Percentiles rank a stretch among this genome's conserved stretches.
These are phyloP conservation scores for Lasioglossum villosulum DNA, from an alignment of 2,888 invertebrate species.

Conservation along the genomic window DNA sequence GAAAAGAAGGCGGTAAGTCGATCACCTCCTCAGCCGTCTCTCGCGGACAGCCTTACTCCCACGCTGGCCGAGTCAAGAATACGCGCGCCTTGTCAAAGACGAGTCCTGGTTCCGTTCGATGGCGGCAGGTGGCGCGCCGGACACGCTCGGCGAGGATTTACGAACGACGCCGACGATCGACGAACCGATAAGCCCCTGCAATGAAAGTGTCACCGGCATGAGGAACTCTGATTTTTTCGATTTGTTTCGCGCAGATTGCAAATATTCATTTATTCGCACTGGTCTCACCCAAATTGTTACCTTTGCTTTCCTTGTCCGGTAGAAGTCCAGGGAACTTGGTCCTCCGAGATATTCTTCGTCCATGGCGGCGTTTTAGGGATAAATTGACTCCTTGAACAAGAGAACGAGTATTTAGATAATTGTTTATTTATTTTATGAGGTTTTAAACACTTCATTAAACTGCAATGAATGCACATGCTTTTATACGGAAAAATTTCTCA, in stretches of 20 bases:
- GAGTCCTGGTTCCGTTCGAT: constrained; percentile 48
- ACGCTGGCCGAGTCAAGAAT: constrained; percentile 82
- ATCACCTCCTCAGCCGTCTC: constrained; percentile 73
- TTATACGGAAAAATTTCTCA: too few relatives aligned
- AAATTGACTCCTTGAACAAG: too few relatives aligned
- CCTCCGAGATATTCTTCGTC: too few relatives aligned
- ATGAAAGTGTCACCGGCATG: background rate
- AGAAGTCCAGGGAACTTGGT: too few relatives aligned
- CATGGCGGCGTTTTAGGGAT: too few relatives aligned
- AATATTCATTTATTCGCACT: too few relatives aligned
- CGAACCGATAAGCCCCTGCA: constrained; percentile 33
- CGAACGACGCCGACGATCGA: constrained; percentile 57
- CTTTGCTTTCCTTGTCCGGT: too few relatives aligned
- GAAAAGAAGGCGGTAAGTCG: constrained; percentile 51
- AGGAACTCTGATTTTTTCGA: background rate
- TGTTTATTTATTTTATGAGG: too few relatives aligned
- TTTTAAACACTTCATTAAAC: too few relatives aligned
- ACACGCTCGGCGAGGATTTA: constrained; percentile 43
- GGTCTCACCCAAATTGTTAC: too few relatives aligned
- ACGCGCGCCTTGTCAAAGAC: constrained; percentile 78
- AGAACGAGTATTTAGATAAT: too few relatives aligned
- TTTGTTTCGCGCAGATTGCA: background rate
- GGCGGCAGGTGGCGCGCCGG: constrained; percentile 49
- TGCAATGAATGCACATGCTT: too few relatives aligned
- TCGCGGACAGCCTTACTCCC: constrained; percentile 79